Evolutionary conservation across 2,113 vertebrate species (phyloP).

Genomic region (Anthoscopus minutus): DNA sequence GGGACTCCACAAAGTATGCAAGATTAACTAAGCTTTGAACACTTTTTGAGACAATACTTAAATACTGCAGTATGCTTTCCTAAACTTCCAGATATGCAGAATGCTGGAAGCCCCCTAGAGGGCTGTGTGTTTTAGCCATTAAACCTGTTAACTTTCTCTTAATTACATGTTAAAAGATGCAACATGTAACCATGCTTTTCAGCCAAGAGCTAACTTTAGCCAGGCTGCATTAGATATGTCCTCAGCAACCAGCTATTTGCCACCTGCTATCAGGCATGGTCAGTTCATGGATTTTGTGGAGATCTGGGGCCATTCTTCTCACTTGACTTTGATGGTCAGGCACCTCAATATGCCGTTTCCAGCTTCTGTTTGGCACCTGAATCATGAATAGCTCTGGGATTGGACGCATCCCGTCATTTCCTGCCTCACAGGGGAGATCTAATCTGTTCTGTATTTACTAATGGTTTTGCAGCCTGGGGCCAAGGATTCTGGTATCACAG

Average conservation of each 20-base stretch:
- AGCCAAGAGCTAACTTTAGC: not conserved
- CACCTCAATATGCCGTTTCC: not conserved
- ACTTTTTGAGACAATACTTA: not conserved
- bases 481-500: not conserved
- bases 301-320: not conserved
- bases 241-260: not conserved
- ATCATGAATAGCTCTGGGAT: not conserved
- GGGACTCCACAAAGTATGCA: not conserved
- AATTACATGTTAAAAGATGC: slow-evolving; percentile 43
- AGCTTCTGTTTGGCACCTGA: not conserved
- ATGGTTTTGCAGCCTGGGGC: not conserved
- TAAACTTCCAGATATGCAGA: slow-evolving; percentile 4
- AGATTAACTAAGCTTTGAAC: not conserved
- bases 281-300: not conserved
- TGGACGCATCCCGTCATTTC: not conserved
- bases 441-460: not conserved
- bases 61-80: not conserved
- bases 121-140: slow-evolving; percentile 38
- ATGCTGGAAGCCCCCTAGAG: slow-evolving; percentile 22
- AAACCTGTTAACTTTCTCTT: slow-evolving; percentile 43
- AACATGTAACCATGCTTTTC: not conserved
- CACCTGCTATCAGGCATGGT: not conserved
- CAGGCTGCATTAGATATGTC: not conserved
- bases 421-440: not conserved
- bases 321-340: not conserved